Evolutionary conservation across 30 jellyfish, hydroid and myxozoan species (phyloP).

Genomic region (Clytia hemisphaerica): DNA sequence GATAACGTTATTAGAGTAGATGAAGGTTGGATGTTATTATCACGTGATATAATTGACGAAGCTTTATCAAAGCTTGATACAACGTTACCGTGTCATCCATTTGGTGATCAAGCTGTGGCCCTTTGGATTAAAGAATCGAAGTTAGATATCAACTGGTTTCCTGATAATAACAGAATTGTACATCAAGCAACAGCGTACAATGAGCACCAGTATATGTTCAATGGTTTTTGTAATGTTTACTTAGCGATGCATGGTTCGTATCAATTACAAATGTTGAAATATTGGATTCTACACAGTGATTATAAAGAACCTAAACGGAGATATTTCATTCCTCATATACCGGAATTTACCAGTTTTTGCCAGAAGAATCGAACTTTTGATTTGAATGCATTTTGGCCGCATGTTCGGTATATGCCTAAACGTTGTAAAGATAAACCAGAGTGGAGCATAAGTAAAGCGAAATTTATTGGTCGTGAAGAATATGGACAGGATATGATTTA

Average conservation of each 20-base stretch:
- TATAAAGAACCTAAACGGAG: not conserved
- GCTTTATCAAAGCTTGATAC: constrained; percentile 46
- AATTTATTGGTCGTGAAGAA: constrained; percentile 54
- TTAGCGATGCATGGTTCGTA: constrained; percentile 81
- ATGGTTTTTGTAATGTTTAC: constrained; percentile 52
- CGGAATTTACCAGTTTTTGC: constrained; percentile 44
- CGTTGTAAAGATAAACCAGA: constrained; percentile 72
- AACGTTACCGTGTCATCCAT: constrained; percentile 83
- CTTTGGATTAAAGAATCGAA: constrained; percentile 64
- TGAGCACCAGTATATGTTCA: constrained; percentile 1
- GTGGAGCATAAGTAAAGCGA: constrained; percentile 47
- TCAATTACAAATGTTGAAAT: constrained; percentile 52
- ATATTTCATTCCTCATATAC: constrained; percentile 43
- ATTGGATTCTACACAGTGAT: constrained; percentile 50
- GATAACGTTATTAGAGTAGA: constrained; percentile 70
- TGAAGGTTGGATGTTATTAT: constrained; percentile 86
- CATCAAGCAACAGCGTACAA: constrained; percentile 62
- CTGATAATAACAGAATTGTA: constrained; percentile 72
- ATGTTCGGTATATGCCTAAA: constrained; percentile 48
- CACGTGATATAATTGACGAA: constrained; percentile 66
- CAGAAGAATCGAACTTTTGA: constrained; percentile 36
- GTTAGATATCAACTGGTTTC: constrained; percentile 52
- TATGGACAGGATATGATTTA: constrained; percentile 30
- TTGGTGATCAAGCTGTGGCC: constrained; percentile 95
- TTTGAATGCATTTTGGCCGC: constrained; percentile 50